Base-by-base conservation (phyloP, 2,797 vertebrate genomes). In the Psittacula derbiana region DNA sequence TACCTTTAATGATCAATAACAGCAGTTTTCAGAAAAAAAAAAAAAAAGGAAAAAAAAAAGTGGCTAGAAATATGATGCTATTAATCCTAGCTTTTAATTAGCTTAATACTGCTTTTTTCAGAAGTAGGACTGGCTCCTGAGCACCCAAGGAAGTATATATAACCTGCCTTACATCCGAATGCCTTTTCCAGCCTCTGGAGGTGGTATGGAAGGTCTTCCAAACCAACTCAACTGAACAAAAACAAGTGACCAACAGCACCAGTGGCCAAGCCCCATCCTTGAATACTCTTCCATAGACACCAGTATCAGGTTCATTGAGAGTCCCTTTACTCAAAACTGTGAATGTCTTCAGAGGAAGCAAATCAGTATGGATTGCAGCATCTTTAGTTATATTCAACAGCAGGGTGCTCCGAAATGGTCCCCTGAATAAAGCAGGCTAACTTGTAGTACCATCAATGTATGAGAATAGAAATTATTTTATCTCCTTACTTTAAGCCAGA, bases 1-100 rank as follows among this genome's bases (percentile, higher is more conserved):
- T 93, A 90, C 85, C 83, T 97, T 95, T 94, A 97, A 91, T 92
- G 86, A 53, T 88, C 95, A 80, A 62, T 94, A 96, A 82, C 41
- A 94, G 80, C 80, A 55, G 40, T 81, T 92, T 69, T 41, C 70
- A 74, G 57, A 40, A 84, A 69, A 73, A 55, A 69, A 90, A 36
- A 36, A 36, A 36, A 36, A 36, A 36, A 36, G 36, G 7, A 36
- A 84, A 69, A 73, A 60, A 72, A 91, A 64, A 52, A 30, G 55
- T 14, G 25, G 12, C 23, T 31, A 85, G 52, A 93, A 96, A 83
- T 41, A 28, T 3, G 20, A 73, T 46, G 62, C 58, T 18, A 33
- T 19, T 41, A 57, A 72, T 85, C 47, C 18, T 57, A 66, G 47
- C 11, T 90, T 95, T 95, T 96, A 94, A 97, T 97, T 92, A 95